Base-by-base conservation (phyloP, 2,113 vertebrate genomes). In the Pteruthius melanotis region DNA sequence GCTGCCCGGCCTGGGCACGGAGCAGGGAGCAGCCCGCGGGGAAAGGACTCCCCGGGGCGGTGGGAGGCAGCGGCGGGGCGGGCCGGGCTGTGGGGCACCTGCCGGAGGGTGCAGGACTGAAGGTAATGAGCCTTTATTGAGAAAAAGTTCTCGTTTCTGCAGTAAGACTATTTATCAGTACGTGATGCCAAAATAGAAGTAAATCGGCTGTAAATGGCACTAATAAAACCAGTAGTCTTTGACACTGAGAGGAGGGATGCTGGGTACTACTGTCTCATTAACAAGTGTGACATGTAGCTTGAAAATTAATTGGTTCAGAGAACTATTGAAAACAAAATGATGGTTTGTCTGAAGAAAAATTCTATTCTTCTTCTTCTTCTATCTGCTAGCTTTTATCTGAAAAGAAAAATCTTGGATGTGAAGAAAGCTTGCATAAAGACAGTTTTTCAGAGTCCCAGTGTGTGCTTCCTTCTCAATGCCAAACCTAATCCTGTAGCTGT, bases 401-500 rank as follows among this genome's bases (percentile, higher is more conserved):
- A 63, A 74, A 89, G 45, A 44, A 44, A 44, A 35, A 50, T 15
- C 35, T 35, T 54, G 35, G 12, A n/a, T 77, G 12, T 35, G 45
- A 87, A 80, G 28, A 76, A 83, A 65, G 33, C 16, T 39, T 86
- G 20, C 8, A 17, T 84, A 30, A 76, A 68, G 33, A 28, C 18
- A 57, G 4, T 65, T 84, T 35, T 64, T 60, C 35, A 31, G 16
- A 30, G 16, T 87, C 18, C 26, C 31, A 28, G 0, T 0, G 0
- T 45, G n/a, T 23, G 9, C 26, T 91, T 76, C 14, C 52, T 11
- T 75, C 16, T 37, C 31, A 70, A 39, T 54, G 33, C 18, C 23
- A 49, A 57, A 61, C 8, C 14, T 45, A 28, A 57, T 16, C 16
- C 60, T 39, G 19, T 22, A 50, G 54, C 50, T 72, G 24, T 61